Conservation (phyloP, 2,113 vertebrate species). For the Albula goreensis region DNA sequence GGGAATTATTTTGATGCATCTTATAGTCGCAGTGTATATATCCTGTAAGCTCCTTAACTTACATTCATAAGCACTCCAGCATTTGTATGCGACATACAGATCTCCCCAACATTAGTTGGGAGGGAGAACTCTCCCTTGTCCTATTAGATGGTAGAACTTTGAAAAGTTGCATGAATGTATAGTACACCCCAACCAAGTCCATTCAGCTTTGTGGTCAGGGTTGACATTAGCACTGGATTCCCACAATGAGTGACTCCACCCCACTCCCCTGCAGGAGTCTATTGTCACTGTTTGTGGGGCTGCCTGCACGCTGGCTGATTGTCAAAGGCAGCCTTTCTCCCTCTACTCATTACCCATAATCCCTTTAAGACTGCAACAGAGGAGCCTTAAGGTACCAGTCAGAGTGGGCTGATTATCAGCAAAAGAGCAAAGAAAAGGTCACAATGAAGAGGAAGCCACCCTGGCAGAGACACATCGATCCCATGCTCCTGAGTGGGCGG, state of each 20-base stretch:
- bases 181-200: not conserved
- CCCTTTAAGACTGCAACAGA: constrained; percentile 3
- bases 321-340: not conserved
- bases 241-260: not conserved
- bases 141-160: not conserved
- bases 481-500: not conserved
- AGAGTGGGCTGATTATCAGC: constrained; percentile 2
- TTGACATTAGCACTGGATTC: not conserved
- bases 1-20: not conserved
- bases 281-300: not conserved
- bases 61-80: not conserved
- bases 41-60: not conserved
- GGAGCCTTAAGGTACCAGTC: not conserved
- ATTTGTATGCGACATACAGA: too few relatives aligned
- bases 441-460: not conserved
- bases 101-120: too few relatives aligned
- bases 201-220: not conserved
- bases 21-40: not conserved
- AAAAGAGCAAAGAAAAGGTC: constrained; percentile 25
- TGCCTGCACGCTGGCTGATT: not conserved
- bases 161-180: not conserved
- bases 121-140: not conserved
- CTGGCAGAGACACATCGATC: constrained; percentile 8
- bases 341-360: constrained; percentile 13
- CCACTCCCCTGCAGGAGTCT: not conserved